phyloP scores from a whole-genome alignment of 2,888 invertebrate species.

The Phrixothrix hirtus region DNA sequence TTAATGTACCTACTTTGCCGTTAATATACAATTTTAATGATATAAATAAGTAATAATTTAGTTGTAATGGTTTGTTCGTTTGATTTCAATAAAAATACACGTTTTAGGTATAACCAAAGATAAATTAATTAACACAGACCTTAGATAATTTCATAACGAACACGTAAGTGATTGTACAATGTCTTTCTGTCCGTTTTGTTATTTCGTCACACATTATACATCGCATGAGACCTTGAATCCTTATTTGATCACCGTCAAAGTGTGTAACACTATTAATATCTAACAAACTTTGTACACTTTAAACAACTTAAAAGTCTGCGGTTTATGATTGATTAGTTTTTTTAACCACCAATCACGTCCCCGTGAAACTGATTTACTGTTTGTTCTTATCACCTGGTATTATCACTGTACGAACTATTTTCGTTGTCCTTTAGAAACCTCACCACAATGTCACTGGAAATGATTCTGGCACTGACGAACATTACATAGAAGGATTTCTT shows the following conservation, averaged over 20 bases:
- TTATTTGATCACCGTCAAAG: constrained; percentile 18
- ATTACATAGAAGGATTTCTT: constrained; percentile 1
- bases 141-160: constrained; percentile 27
- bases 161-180: constrained; percentile 30
- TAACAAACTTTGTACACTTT: constrained; percentile 36
- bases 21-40: no score
- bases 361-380: constrained; percentile 13
- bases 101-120: constrained; percentile 25
- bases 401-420: constrained; percentile 42
- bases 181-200: constrained; percentile 8
- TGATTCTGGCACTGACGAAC: constrained; percentile 3
- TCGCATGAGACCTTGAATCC: constrained; percentile 25
- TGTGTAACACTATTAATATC: constrained; percentile 30
- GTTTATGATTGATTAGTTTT: constrained; percentile 14
- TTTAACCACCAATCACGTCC: no score
- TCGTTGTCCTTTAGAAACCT: constrained; percentile 45
- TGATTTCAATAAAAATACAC: constrained; percentile 13
- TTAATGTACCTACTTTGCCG: no score
- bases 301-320: constrained; percentile 20
- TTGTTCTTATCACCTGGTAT: constrained; percentile 30
- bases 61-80: not conserved
- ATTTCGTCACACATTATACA: constrained; percentile 19
- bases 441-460: constrained; percentile 26
- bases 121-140: constrained; percentile 27
- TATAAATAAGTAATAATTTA: constrained; percentile 15